A percentile compares a stretch with the other conserved stretches of the same genome.
phyloP scores from a whole-genome alignment of 1,140 invertebrate genomes.

The Meloidogyne floridensis region DNA sequence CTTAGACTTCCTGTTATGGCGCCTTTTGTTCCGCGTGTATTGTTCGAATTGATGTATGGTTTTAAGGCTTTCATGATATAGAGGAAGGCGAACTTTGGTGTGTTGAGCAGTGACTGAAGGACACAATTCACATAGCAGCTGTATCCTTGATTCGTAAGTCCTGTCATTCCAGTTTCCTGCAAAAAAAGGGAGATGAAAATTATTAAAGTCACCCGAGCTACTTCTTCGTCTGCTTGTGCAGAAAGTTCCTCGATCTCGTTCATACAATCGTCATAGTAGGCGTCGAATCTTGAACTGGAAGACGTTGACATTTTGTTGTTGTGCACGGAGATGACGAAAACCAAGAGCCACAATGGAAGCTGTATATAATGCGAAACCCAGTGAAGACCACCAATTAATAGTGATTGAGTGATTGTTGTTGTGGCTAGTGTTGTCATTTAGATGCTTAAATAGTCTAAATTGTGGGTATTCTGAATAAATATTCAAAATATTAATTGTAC shows the following conservation, averaged over 20 bases:
- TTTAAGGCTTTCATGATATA: not conserved
- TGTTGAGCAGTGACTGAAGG: not conserved
- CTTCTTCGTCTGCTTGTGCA: not conserved
- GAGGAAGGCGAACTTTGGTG: not conserved
- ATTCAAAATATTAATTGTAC: too few species aligned
- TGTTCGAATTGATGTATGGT: not conserved
- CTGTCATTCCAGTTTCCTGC: not conserved
- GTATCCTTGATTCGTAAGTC: not conserved
- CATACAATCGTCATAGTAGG: not conserved
- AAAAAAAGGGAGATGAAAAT: not conserved
- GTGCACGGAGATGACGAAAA: not conserved
- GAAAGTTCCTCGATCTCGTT: not conserved
- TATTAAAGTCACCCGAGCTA: not conserved
- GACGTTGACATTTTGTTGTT: not conserved
- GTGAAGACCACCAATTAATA: too few species aligned
- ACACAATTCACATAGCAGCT: conserved; percentile 1
- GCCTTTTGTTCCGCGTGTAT: not conserved
- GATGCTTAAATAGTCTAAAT: too few species aligned
- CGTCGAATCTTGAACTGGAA: not conserved
- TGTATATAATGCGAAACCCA: too few species aligned
- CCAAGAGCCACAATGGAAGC: too few species aligned
- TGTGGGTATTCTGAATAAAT: too few species aligned
- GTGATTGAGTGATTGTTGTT: too few species aligned
- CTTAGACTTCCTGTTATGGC: not conserved
- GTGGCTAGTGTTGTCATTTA: too few species aligned